Percentiles rank a stretch among this genome's conserved stretches.
phyloP scores from a whole-genome alignment of 2,888 invertebrate genomes.

The Cheilosia impressa region DNA sequence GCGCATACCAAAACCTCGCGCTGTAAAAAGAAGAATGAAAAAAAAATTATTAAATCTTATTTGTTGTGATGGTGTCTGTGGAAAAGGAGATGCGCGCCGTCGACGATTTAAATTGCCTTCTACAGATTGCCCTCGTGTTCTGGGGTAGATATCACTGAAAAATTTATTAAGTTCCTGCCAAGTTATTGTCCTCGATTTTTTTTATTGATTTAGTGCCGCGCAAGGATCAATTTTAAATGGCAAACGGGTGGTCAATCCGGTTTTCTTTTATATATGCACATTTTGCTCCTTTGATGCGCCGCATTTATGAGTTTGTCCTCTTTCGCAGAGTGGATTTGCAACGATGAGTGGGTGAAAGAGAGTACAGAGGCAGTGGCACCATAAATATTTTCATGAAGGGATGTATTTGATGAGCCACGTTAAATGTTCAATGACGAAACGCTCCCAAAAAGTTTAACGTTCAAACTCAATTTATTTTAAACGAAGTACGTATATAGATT shows the following conservation, averaged over 20 bases:
- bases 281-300: constrained; percentile 37
- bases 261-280: constrained; percentile 39
- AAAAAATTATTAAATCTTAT: constrained; percentile 65
- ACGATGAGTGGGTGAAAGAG: not conserved
- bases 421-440: not conserved
- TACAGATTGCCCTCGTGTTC: constrained; percentile 31
- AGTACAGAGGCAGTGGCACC: constrained; percentile 27
- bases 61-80: constrained; percentile 44
- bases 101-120: constrained; percentile 36
- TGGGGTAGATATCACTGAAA: not conserved
- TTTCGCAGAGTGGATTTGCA: constrained; percentile 10
- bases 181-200: constrained; percentile 61
- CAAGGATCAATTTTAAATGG: constrained; percentile 51
- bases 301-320: constrained; percentile 29
- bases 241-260: constrained; percentile 25
- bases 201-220: constrained; percentile 60
- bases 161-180: constrained; percentile 57
- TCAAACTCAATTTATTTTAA: constrained; percentile 36
- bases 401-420: constrained; percentile 37
- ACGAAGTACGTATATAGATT: not conserved
- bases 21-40: constrained; percentile 82
- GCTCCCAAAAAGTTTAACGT: constrained; percentile 7
- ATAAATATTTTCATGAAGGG: constrained; percentile 44
- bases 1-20: constrained; percentile 96
- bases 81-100: constrained; percentile 19